Evolutionary conservation across 2,888 invertebrate genomes (phyloP).

Genomic region (Pseudococcus longispinus): DNA sequence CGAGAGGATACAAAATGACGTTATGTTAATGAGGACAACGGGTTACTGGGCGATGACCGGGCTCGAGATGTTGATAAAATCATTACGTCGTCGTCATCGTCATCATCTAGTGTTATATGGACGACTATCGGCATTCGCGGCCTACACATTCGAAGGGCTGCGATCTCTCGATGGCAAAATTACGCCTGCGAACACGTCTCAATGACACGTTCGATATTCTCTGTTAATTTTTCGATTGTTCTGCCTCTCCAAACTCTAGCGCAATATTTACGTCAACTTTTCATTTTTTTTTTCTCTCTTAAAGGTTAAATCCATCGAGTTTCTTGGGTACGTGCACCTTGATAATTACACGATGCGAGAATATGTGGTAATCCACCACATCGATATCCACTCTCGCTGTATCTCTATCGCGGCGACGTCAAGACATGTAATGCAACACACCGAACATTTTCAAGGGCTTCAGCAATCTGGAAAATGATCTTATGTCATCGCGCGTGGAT

Average conservation of each 20-base stretch:
- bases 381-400: neutral
- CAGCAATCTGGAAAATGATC: slow-evolving; percentile 15
- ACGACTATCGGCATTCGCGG: neutral
- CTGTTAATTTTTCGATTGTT: neutral
- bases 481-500: slow-evolving; percentile 2
- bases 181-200: neutral
- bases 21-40: slow-evolving; percentile 57
- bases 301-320: neutral
- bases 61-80: neutral
- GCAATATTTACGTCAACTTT: neutral
- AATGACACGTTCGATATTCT: slow-evolving; percentile 4
- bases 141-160: neutral
- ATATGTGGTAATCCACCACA: neutral
- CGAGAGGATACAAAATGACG: slow-evolving; percentile 20
- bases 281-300: neutral
- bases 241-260: neutral
- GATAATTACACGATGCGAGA: neutral
- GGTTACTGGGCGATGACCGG: slow-evolving; percentile 56
- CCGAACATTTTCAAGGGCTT: neutral
- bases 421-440: neutral
- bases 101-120: neutral
- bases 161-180: neutral
- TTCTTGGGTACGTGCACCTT: neutral
- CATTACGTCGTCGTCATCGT: neutral
- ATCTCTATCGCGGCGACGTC: neutral